Evolutionary conservation across 2,888 invertebrate species (phyloP), one percentile per base, ranked within the genome.

Genomic region (Liopterus haemorrhoidalis): DNA sequence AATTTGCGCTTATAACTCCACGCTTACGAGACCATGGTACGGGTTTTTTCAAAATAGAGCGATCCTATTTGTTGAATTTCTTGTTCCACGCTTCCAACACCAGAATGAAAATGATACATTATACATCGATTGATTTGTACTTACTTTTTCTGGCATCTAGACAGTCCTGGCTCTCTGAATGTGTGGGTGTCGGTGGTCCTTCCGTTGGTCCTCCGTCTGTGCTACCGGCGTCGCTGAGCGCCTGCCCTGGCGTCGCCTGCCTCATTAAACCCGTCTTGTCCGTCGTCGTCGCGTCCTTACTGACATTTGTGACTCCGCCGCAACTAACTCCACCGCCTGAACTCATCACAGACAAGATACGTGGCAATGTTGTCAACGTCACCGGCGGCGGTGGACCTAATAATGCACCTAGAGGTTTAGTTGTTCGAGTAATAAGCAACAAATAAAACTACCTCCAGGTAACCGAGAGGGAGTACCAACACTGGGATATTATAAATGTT

Each of bases 181-280:
- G 82, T 54, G 83, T 84, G n/a, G 84, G 84, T 53, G 84, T 84
- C 35, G 84, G 84, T 56, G 84, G 82, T 38, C 82, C 82, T 54
- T 81, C 81, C 52, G 58, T 65, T 66, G 65, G 20, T 42, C 42
- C 62, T 63, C 41, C 64, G 57, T 45, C n/a, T n/a, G n/a, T n/a
- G 31, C 12, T 11, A 12, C 12, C 19, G 27, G 6, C 2, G 28
- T 27, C 16, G 30, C 22, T 9, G 46, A 30, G 4, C 40, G 35
- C 21, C 18, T 30, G 21, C 9, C 20, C 4, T 9, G n/a, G n/a
- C 11, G 14, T 33, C 12, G 15, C 20, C 9, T 33, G 33, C 9
- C 20, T 33, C 15, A 8, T 5, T 3, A 19, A 12, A 20, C 18
- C 18, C 16, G 16, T 11, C 5, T 16, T 15, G 16, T 2, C 33